These are phyloP conservation scores for Parnassius apollo DNA, from an alignment of 2,888 invertebrate genomes.

Conservation along the genomic window DNA sequence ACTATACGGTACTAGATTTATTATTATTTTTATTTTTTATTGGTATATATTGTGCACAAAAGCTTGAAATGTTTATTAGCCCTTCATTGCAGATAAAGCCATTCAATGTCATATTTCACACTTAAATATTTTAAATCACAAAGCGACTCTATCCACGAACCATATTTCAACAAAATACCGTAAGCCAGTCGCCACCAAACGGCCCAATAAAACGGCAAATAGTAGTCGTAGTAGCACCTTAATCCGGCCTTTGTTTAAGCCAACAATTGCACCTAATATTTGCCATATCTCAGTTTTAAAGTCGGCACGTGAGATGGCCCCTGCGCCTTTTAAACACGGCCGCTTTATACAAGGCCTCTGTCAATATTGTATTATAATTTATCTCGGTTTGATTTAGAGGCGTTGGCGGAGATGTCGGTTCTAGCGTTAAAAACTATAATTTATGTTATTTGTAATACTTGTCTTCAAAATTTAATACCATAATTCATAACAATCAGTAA, in stretches of 20 bases:
- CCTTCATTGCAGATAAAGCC: no score
- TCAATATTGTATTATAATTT: conserved; percentile 59
- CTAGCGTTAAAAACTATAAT: background rate
- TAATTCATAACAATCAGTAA: no score
- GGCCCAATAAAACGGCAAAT: conserved; percentile 61
- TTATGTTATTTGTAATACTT: no score
- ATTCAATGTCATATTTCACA: background rate
- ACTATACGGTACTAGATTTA: no score
- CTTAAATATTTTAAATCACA: background rate
- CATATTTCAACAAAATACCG: background rate
- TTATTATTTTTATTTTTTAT: no score
- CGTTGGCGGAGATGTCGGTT: conserved; percentile 25
- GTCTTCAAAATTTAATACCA: no score
- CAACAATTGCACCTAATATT: conserved; percentile 58
- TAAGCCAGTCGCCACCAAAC: conserved; percentile 31
- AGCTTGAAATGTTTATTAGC: no score
- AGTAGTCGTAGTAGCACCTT: conserved; percentile 42
- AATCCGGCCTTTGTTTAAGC: conserved; percentile 51
- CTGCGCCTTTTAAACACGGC: conserved; percentile 47
- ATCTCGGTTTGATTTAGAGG: conserved; percentile 34
- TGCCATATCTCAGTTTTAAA: conserved; percentile 56
- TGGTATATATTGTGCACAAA: no score
- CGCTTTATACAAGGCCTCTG: conserved; percentile 54
- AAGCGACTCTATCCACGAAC: conserved; percentile 1
- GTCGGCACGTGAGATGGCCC: conserved; percentile 51